These are phyloP conservation scores for Prorops nasuta DNA, from an alignment of 1,140 invertebrate genomes.

Conservation along the genomic window DNA sequence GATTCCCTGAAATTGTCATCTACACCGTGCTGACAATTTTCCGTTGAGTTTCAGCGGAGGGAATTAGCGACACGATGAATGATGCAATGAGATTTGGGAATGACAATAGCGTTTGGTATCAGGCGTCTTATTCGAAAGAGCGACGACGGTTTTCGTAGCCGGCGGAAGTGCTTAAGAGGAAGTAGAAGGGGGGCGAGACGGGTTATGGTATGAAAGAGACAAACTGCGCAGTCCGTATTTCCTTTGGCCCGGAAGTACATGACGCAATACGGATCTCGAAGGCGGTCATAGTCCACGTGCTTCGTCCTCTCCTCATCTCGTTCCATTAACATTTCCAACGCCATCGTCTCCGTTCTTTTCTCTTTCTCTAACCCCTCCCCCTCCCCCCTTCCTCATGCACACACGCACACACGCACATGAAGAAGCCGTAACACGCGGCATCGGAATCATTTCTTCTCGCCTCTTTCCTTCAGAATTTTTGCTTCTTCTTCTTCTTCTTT, in stretches of 20 bases:
- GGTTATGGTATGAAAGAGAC: background rate
- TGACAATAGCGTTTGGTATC: too few species aligned
- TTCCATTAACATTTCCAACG: background rate
- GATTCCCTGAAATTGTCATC: too few species aligned
- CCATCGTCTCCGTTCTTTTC: background rate
- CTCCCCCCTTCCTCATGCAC: background rate
- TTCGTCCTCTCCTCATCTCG: background rate
- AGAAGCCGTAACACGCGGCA: too few species aligned
- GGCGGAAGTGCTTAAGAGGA: background rate
- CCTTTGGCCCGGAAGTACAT: conserved; percentile 21
- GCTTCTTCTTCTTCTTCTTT: too few species aligned
- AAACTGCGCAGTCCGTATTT: conserved; percentile 20
- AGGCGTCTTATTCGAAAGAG: too few species aligned
- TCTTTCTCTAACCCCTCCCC: conserved; percentile 1
- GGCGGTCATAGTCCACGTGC: background rate
- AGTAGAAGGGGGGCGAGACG: background rate
- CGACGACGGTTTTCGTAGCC: too few species aligned
- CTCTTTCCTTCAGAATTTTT: too few species aligned
- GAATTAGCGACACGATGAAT: too few species aligned
- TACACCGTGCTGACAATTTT: too few species aligned
- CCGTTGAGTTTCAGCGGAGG: too few species aligned
- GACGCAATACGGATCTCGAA: conserved; percentile 20
- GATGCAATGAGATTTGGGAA: too few species aligned
- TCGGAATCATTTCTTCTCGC: too few species aligned
- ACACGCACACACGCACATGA: background rate